phyloP scores from a whole-genome alignment of 2,113 vertebrate genomes.

The Spermophilus dauricus region DNA sequence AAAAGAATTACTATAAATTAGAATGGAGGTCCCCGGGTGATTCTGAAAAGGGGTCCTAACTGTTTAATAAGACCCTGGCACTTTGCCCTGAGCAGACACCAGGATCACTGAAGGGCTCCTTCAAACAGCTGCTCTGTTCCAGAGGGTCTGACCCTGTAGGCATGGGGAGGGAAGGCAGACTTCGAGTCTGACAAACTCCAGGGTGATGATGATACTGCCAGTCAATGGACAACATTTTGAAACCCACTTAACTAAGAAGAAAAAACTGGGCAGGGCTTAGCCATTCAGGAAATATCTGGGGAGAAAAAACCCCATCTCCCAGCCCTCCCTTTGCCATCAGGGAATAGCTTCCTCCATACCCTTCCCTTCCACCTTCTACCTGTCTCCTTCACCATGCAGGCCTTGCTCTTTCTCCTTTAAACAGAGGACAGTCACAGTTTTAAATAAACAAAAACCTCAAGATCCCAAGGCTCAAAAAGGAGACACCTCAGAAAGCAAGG shows the following conservation, averaged over 20 bases:
- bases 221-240: not conserved
- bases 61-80: not conserved
- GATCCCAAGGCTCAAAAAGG: not conserved
- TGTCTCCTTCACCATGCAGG: no score
- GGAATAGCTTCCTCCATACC: not conserved
- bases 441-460: not conserved
- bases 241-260: not conserved
- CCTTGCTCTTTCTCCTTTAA: not conserved
- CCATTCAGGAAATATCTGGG: not conserved
- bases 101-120: rapidly evolving
- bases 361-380: not conserved
- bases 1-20: not conserved
- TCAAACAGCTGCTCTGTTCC: rapidly evolving
- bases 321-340: not conserved
- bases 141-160: not conserved
- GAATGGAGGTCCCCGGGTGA: not conserved
- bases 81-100: not conserved
- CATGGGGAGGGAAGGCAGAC: not conserved
- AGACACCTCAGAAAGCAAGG: not conserved
- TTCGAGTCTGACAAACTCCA: not conserved
- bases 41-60: not conserved
- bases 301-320: not conserved
- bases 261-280: no score
- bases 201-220: no score
- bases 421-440: not conserved